Base-by-base conservation (phyloP, 2,888 invertebrate species). In the Eretmocerus hayati region DNA sequence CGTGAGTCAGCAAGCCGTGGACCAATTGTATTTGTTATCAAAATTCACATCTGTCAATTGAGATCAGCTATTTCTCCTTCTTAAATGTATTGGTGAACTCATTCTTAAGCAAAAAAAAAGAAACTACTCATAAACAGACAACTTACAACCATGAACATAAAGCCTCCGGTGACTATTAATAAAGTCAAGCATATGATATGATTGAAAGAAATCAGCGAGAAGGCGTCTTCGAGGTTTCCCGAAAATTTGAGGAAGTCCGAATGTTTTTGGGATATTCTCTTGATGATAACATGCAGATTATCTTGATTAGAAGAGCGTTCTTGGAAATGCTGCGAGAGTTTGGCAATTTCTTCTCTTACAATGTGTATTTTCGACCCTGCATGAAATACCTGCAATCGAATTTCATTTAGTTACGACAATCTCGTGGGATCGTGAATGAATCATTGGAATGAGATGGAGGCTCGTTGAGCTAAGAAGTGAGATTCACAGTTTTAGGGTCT, bases 161-260 rank as follows among this genome's bases (percentile, higher is more conserved):
- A 60, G 11, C 57, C 59, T 35, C 55, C 47, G 9, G 55, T 49
- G 38, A 59, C 59, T 18, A 58, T 58, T 13, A 58, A 41, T 11
- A 60, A 16, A 4, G 57, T 58, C 23, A 57, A 56, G 32, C 49
- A 57, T 2, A 60, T 35, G 2, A 60, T 49, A 22, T 62, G 61
- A 11, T 58, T 37, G 23, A 62, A 48, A 5, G 58, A 50, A 8
- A 59, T 51, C 5, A 40, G 45, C 4, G 58, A 54, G 30, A 57
- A 62, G 1, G 62, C 39, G 18, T 52, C 52, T 11, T 62, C 45
- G 5, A 62, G 46, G 15, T 45, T 38, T 6, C 54, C 35, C 3
- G 53, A 50, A 36, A 58, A 52, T 22, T 42, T 18, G 11, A 60
- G 53, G 5, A 58, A 56, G n/a, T 42, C 54, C 20, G 54, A 37